Base-by-base conservation (phyloP, 1,140 invertebrate species). In the Caenorhabditis latens region DNA sequence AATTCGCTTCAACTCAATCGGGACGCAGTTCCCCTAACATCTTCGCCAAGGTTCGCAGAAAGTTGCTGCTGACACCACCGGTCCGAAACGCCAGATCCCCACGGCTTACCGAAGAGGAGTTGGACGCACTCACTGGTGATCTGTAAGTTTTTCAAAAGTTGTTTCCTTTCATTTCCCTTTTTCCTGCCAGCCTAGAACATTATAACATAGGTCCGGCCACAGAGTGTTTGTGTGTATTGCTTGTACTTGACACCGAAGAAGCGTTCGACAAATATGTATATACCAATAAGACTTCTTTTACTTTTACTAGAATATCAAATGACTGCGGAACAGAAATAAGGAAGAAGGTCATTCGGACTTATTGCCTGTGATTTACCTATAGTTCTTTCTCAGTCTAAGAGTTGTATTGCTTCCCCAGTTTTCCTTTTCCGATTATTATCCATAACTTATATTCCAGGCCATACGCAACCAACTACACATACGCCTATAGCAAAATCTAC, bases 401-500 rank as follows among this genome's bases (percentile, higher is more conserved):
- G 2, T 1, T 32, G 32, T 32, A 32, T 32, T 32, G 32, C 32
- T 32, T 32, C 32, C 32, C 32, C 32, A 32, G 2, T 32, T 32
- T 1, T 32, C 32, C 2, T n/a, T n/a, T 3, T 58, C 5, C 57
- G 21, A 58, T 32, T 32, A 7, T 32, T 8, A 32, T 63, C 21
- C 24, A 8, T 11, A 6, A 42, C 40, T 14, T 13, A 24, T 53
- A n/a, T 85, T 85, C 21, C 67, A 85, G 84, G 43, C 53, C 50
- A 21, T 85, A 85, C 84, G 46, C 43, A 40, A 85, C 84, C 14
- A 71, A 79, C 46, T 85, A 85, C 65, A 85, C 84, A 46, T 85
- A 85, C 84, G 84, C 84, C 48, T 24, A 85, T 11, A 75, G 84
- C 46, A 50, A 48, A 71, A 61, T 84, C 67, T 85, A 85, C 67